Evolutionary conservation across 2,797 vertebrate species (phyloP), one percentile per base, ranked within the genome.

Genomic region (Cygnus olor): DNA sequence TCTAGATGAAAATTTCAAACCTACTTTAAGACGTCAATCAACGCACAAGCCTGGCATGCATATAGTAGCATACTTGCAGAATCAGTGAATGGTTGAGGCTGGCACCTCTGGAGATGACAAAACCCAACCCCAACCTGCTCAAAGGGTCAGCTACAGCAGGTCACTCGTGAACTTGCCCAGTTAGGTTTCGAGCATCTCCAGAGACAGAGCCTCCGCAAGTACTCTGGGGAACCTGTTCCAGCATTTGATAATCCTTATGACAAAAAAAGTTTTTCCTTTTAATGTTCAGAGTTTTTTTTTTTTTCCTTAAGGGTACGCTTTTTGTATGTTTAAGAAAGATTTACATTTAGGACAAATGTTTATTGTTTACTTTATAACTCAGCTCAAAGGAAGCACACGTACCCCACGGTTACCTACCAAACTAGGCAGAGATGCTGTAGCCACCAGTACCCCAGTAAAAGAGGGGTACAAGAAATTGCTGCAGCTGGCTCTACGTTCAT

Each of bases 381-480:
- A 12, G 9, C 21, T 10, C 42, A 30, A 4, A 47, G 36, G 38
- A 14, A 5, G 18, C 32, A 28, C 15, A 18, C 2, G 2, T 3
- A 1, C 17, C 14, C 1, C 13, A 9, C 0, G 0, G 15, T 3
- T 8, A 36, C 58, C n/a, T 20, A 9, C 11, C 25, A 22, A 40
- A 1, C 3, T 9, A 10, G 4, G 49, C 36, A 53, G 42, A 45
- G 61, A 8, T 5, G 21, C 57, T 34, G 61, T 8, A 71, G 53
- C 16, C 44, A 38, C 12, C 25, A 13, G 21, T 2, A n/a, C 5
- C 5, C 9, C 32, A 4, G 19, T 8, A 34, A 25, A 27, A 44
- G 3, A 66, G 5, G 1, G 14, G 6, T 6, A 42, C 12, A 21
- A 8, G 4, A 7, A 77, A 16, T 15, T 2, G 45, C 22, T 47